These are phyloP conservation scores for Poeciliopsis turneri DNA, from an alignment of 2,797 vertebrate species.

Conservation along the genomic window DNA sequence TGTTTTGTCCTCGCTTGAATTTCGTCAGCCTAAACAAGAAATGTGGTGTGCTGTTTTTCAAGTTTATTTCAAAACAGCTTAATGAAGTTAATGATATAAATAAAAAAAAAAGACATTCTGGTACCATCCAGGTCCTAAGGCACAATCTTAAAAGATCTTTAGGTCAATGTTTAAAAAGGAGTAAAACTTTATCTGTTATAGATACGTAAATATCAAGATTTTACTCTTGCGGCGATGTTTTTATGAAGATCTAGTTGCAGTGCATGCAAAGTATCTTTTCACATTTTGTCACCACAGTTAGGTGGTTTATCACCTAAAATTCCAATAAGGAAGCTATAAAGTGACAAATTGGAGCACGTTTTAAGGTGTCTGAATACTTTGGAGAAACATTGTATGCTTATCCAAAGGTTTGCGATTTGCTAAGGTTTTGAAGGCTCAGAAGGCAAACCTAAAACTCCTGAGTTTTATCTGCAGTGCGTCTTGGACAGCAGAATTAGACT, in stretches of 20 bases:
- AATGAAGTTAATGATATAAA: neutral
- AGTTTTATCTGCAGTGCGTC: neutral
- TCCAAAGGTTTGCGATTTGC: neutral
- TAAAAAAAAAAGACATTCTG: neutral
- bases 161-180: neutral
- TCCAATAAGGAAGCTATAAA: neutral
- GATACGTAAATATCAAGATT: neutral
- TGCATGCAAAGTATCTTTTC: neutral
- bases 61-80: conserved; percentile 5
- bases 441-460: neutral
- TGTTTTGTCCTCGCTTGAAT: conserved; percentile 14
- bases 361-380: too few species aligned
- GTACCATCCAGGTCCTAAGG: neutral
- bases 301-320: too few species aligned
- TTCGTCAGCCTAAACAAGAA: conserved; percentile 51
- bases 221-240: neutral
- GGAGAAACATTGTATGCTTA: neutral
- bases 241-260: neutral
- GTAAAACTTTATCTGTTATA: neutral
- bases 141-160: neutral
- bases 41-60: neutral
- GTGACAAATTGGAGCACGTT: neutral
- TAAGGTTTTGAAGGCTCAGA: neutral
- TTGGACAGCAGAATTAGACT: neutral
- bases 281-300: neutral